Evolutionary conservation across 2,113 vertebrate genomes (phyloP), one percentile per base, ranked within the genome.

Genomic region (Nerophis ophidion): DNA sequence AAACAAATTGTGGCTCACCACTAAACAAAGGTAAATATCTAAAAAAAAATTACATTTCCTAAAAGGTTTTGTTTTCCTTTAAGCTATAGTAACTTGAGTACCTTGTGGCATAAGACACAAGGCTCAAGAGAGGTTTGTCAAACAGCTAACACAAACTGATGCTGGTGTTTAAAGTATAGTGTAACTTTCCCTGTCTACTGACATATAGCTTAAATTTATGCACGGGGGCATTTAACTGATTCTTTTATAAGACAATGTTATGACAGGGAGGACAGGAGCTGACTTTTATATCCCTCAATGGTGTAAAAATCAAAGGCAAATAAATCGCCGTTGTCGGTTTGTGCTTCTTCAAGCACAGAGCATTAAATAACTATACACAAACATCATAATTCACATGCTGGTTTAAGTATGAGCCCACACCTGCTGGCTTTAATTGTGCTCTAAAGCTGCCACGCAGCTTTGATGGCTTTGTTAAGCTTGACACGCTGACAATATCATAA

Each of bases 321-420:
- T 57, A 50, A 74, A 66, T 72, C 26, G 1, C 26, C 35, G 17
- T 44, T 64, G 63, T 69, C 33, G 51, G 11, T 71, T 45, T 50
- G 45, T 45, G 46, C 62, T 61, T 40, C 61, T 72, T 57, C 35
- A 48, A 60, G 48, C 57, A n/a, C 48, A 12, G 38, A 42, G 38
- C 2, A 55, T 67, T 66, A 58, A 63, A 71, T 67, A 44, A 53
- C 40, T 3, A 50, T 54, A 54, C 44, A 34, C 1, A 54, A 17
- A 16, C 35, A 48, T 76, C 63, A 55, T 70, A 48, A 77, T 67
- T 74, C 68, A 77, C 26, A 56, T 38, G 64, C 47, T 35, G 68
- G 48, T 64, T 76, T 79, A 73, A 73, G 71, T 64, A 68, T 7
- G 40, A 79, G 60, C 72, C 49, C 45, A 77, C 76, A 82, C 63